Base-by-base conservation (phyloP, 2,797 vertebrate genomes). In the Gambelia wislizenii region DNA sequence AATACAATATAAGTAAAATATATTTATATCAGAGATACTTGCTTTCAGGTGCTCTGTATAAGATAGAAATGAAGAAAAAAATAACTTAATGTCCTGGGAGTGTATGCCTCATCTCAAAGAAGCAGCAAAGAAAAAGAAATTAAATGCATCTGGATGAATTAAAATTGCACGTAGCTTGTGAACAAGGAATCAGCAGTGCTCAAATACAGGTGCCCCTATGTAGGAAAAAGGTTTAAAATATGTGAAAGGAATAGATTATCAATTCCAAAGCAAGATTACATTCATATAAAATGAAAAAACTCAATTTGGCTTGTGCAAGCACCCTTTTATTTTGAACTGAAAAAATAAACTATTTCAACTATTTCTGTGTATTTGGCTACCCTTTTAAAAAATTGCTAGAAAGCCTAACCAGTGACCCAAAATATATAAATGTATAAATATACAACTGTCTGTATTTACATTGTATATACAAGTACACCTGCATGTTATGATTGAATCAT, bases 341-440 rank as follows among this genome's bases (percentile, higher is more conserved):
- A 87, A 87, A 87, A 78, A 84, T 67, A 89, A 87, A 76, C 69
- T 87, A 61, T 87, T 90, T 87, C 83, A 25, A 87, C 52, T 78
- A 44, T 61, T 75, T 82, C 42, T 36, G 54, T 79, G 39, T 72
- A 69, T 67, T 49, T 47, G n/a, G 25, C 20, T 47, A 56, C 6
- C 18, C 22, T 79, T 79, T 67, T 33, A 72, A 25, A 82, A 88
- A 88, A 84, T 44, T 52, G 22, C 64, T n/a, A 61, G 67, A 78
- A 87, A 84, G 52, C 7, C 52, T 87, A 84, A 52, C 56, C 33
- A 47, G 25, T 83, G 80, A 36, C 39, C 85, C 84, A 90, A 83
- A 90, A 87, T 83, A 87, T 90, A 83, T 87, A 83, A 67, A 82
- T 89, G 36, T 86, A 83, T 76, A 87, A 84, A 90, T 84, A 87